A percentile compares a stretch with the other conserved stretches of the same genome.
Conservation (phyloP, 2,113 vertebrate species). For the Myxocyprinus asiaticus region DNA sequence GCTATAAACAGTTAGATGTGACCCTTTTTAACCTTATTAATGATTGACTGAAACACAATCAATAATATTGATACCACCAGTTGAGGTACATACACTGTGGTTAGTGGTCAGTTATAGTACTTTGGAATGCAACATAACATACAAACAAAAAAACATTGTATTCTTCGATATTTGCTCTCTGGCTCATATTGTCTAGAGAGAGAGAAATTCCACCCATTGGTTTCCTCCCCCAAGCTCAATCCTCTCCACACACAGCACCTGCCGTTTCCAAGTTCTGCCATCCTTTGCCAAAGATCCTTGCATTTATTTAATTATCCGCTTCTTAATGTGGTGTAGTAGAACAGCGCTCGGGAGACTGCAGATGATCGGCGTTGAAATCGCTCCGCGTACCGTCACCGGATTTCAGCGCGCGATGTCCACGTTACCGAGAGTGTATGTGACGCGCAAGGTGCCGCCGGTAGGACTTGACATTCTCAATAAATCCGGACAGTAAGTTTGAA, state of each 20-base stretch:
- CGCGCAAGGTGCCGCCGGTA: conserved; percentile 75
- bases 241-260: conserved; percentile 52
- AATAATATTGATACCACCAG: conserved; percentile 1
- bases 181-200: conserved; percentile 64
- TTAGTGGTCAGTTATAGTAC: not conserved
- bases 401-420: conserved; percentile 67
- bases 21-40: not conserved
- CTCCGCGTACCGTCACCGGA: conserved; percentile 54
- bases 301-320: not conserved
- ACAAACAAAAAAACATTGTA: conserved; percentile 2
- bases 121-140: conserved; percentile 8
- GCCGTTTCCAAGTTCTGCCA: not conserved
- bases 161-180: conserved; percentile 49
- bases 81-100: not conserved
- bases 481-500: conserved; percentile 73
- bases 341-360: conserved; percentile 64
- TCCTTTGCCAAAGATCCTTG: conserved; percentile 51
- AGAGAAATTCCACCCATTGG: conserved; percentile 5
- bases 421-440: conserved; percentile 74
- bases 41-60: conserved; percentile 24
- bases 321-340: conserved; percentile 72
- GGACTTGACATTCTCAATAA: conserved; percentile 74
- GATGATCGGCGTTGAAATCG: conserved; percentile 44
- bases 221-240: conserved; percentile 60
- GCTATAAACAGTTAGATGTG: not conserved